Evolutionary conservation across 2,113 vertebrate species (phyloP).

Genomic region (Hyperopisus bebe): DNA sequence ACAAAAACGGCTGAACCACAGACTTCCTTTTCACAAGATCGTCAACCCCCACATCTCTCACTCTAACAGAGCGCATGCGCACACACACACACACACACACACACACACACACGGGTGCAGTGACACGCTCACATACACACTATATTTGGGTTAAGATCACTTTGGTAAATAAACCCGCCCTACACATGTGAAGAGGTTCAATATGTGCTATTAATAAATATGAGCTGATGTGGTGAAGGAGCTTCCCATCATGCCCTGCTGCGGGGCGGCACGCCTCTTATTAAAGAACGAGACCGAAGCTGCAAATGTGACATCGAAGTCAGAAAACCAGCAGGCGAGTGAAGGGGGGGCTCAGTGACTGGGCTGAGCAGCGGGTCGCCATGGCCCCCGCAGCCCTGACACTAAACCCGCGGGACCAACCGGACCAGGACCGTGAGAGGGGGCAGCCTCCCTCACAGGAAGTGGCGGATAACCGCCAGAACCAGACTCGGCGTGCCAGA

Average conservation of each 20-base stretch:
- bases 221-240: background rate
- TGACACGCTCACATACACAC: background rate
- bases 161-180: background rate
- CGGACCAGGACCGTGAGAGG: slow-evolving; percentile 12
- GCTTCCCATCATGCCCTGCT: background rate
- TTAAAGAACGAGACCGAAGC: background rate
- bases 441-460: slow-evolving; percentile 24
- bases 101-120: background rate
- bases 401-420: background rate
- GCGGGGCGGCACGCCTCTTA: background rate
- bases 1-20: slow-evolving; percentile 81
- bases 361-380: background rate
- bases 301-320: background rate
- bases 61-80: background rate
- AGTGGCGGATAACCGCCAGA: slow-evolving; percentile 28
- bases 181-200: background rate
- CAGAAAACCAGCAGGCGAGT: background rate
- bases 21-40: slow-evolving; percentile 76
- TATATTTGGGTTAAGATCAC: background rate
- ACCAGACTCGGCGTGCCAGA: slow-evolving; percentile 17
- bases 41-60: slow-evolving; percentile 64
- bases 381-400: background rate
- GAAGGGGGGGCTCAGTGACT: background rate
- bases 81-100: background rate
- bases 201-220: background rate